Conservation (phyloP, 2,797 vertebrate genomes). For the Melanotaenia pygmaea region DNA sequence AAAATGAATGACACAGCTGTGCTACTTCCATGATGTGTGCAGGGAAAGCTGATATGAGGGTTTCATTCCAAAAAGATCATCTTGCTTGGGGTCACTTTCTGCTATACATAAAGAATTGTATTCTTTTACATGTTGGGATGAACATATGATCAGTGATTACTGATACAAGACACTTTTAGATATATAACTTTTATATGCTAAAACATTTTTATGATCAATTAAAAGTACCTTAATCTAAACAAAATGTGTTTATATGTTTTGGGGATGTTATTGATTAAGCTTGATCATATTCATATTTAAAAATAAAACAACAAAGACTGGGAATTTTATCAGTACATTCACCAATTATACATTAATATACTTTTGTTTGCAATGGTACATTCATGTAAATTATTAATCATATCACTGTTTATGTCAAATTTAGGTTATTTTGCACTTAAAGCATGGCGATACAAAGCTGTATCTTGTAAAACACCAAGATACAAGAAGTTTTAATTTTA, state of each 20-base stretch:
- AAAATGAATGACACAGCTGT: slow-evolving; percentile 24
- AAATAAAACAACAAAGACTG: background rate
- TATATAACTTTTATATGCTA: slow-evolving; percentile 47
- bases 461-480: too few relatives aligned
- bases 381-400: background rate
- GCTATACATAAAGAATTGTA: slow-evolving; percentile 23
- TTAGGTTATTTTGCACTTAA: too few relatives aligned
- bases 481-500: too few relatives aligned
- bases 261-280: slow-evolving; percentile 3
- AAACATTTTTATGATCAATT: slow-evolving; percentile 54
- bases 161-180: slow-evolving; percentile 41
- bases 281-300: background rate
- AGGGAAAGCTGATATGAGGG: slow-evolving; percentile 3
- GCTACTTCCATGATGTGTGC: slow-evolving; percentile 12
- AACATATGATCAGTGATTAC: slow-evolving; percentile 40
- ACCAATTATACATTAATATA: background rate
- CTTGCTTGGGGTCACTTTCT: slow-evolving; percentile 17
- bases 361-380: background rate
- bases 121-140: slow-evolving; percentile 38
- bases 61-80: slow-evolving; percentile 40
- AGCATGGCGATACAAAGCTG: too few relatives aligned
- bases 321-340: background rate
- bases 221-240: slow-evolving; percentile 39
- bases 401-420: too few relatives aligned
- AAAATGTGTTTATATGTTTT: slow-evolving; percentile 16